phyloP scores from a whole-genome alignment of 2,113 vertebrate genomes.

The Dermatemys mawii region DNA sequence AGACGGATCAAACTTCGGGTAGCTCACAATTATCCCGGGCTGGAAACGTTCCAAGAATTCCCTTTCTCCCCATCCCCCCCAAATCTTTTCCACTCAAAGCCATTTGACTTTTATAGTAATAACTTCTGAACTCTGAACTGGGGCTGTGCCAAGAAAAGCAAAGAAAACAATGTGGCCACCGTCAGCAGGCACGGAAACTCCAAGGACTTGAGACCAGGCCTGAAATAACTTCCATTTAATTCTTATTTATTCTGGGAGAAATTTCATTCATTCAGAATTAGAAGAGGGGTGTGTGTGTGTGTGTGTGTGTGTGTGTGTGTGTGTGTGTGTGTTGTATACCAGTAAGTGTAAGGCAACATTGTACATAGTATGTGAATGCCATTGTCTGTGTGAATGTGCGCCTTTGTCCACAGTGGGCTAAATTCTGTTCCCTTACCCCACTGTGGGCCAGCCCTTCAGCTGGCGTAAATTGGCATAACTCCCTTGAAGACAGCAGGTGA shows the following conservation, averaged over 20 bases:
- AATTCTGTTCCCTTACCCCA: neutral
- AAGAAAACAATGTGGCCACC: conserved; percentile 71
- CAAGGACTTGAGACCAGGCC: conserved; percentile 54
- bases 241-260: conserved; percentile 72
- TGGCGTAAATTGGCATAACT: neutral
- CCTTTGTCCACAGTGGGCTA: neutral
- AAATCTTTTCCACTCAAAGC: conserved; percentile 40
- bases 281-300: neutral
- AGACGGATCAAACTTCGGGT: conserved; percentile 4
- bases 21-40: conserved; percentile 46
- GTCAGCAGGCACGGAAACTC: conserved; percentile 66
- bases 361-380: neutral
- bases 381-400: neutral
- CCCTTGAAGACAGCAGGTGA: neutral
- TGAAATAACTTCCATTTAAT: conserved; percentile 68
- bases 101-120: conserved; percentile 76
- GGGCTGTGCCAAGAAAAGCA: conserved; percentile 68
- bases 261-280: conserved; percentile 68
- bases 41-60: conserved; percentile 64
- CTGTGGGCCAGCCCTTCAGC: neutral
- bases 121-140: conserved; percentile 71
- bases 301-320: neutral
- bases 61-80: conserved; percentile 7
- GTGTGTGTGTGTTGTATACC: rapidly evolving
- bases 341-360: neutral